A percentile compares a stretch with the other conserved stretches of the same genome.
Conservation (phyloP, 2,888 invertebrate genomes). For the Salpingus planirostris region DNA sequence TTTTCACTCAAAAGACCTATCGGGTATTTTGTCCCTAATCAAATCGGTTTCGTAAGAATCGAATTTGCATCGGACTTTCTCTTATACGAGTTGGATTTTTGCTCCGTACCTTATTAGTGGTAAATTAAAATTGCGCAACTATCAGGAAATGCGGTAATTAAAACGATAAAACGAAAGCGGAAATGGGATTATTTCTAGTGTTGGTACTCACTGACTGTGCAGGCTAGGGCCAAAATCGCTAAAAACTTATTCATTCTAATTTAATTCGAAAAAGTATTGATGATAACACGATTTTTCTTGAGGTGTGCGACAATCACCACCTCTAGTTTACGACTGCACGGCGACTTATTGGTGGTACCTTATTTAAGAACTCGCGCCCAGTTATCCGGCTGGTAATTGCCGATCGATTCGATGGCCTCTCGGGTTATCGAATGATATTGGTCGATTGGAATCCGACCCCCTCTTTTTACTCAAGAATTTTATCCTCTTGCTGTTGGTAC, state of each 20-base stretch:
- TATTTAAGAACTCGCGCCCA: constrained; percentile 35
- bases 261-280: no score
- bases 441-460: not conserved
- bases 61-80: not conserved
- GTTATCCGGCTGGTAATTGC: not conserved
- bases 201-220: constrained; percentile 29
- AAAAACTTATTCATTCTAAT: no score
- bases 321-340: constrained; percentile 27
- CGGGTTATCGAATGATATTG: no score
- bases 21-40: not conserved
- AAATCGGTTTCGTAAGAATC: no score
- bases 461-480: no score
- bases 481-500: no score
- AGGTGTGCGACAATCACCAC: no score
- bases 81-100: not conserved
- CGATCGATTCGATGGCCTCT: no score
- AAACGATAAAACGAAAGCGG: constrained; percentile 5
- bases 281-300: no score
- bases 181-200: no score
- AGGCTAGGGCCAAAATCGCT: constrained; percentile 20
- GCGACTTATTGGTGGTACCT: constrained; percentile 23
- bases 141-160: constrained; percentile 1
- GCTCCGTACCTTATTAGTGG: no score
- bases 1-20: not conserved
- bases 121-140: no score